phyloP scores from a whole-genome alignment of 2,888 invertebrate species.

The Thera obeliscata region DNA sequence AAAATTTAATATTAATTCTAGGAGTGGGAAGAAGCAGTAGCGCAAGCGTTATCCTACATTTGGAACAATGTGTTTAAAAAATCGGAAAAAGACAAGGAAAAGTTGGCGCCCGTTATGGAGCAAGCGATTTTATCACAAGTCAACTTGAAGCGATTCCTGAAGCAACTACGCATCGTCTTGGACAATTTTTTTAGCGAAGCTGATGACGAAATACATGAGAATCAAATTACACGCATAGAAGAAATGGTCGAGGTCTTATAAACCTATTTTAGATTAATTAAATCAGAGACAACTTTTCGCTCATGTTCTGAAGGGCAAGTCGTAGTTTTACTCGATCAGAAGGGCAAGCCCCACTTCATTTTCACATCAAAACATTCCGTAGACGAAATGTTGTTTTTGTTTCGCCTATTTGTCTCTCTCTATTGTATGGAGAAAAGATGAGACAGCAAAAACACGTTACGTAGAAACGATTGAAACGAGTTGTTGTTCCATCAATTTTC shows the following conservation, averaged over 20 bases:
- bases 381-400: no score
- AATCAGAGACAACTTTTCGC: neutral
- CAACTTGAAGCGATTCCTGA: conserved; percentile 74
- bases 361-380: no score
- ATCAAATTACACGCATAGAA: conserved; percentile 65
- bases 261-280: neutral
- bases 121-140: conserved; percentile 72
- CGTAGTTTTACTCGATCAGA: no score
- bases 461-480: no score
- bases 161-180: conserved; percentile 69
- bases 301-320: no score
- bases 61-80: conserved; percentile 86
- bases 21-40: conserved; percentile 93
- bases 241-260: conserved; percentile 75
- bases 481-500: no score
- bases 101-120: conserved; percentile 80
- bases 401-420: no score
- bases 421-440: no score
- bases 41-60: conserved; percentile 87
- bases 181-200: conserved; percentile 66
- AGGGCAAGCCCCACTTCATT: no score
- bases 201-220: conserved; percentile 42
- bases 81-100: conserved; percentile 86
- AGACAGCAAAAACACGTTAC: no score
- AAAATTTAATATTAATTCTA: conserved; percentile 53